Conservation (phyloP, 2,888 invertebrate genomes). For the Fragum whitleyi region DNA sequence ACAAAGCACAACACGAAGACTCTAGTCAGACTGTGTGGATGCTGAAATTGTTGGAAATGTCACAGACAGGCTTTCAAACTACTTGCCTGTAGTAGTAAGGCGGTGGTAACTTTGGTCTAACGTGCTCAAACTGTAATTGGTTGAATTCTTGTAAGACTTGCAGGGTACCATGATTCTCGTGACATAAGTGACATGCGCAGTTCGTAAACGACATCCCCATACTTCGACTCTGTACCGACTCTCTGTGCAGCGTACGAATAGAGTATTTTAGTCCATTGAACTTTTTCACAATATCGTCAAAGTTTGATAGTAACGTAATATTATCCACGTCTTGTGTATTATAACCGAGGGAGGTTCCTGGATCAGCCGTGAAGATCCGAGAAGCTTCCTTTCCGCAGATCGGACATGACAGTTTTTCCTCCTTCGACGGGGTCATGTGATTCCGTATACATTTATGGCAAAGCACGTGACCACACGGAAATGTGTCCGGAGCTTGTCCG, state of each 20-base stretch:
- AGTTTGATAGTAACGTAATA: conserved; percentile 78
- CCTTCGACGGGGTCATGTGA: conserved; percentile 64
- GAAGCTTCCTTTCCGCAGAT: conserved; percentile 61
- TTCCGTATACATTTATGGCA: conserved; percentile 80
- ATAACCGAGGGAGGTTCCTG: conserved; percentile 53
- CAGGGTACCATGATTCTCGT: conserved; percentile 79
- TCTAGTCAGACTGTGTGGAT: no score
- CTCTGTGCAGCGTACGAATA: conserved; percentile 74
- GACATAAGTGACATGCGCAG: conserved; percentile 77
- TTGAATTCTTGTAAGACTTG: conserved; percentile 80
- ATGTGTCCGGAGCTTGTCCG: conserved; percentile 80
- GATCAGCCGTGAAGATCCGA: conserved; percentile 58
- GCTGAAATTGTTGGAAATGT: no score
- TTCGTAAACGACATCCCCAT: conserved; percentile 80
- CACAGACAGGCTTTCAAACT: no score
- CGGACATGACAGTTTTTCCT: conserved; percentile 63
- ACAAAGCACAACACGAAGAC: no score
- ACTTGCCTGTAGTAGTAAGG: conserved; percentile 72
- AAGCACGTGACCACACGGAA: conserved; percentile 80
- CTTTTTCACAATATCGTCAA: conserved; percentile 78
- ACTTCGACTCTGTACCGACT: conserved; percentile 76
- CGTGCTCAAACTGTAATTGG: conserved; percentile 73
- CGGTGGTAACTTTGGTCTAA: conserved; percentile 69
- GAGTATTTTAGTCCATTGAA: conserved; percentile 76
- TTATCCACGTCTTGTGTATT: conserved; percentile 64